A percentile compares a stretch with the other conserved stretches of the same genome.
These are phyloP conservation scores for Epizoanthus scotinus DNA, from an alignment of 92 coral and sea anemone species.

Conservation along the genomic window DNA sequence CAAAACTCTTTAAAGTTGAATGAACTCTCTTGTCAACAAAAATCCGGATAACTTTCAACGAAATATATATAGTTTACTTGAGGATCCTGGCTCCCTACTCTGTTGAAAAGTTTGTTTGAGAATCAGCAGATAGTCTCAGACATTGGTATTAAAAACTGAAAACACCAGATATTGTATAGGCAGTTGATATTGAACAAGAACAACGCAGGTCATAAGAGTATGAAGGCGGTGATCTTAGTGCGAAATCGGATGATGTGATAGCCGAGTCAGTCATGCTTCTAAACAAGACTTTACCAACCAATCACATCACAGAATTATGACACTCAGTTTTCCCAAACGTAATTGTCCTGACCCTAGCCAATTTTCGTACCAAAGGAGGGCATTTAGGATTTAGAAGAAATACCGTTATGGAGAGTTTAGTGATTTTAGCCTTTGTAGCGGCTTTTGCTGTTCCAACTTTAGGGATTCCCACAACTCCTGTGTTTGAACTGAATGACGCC, in stretches of 20 bases:
- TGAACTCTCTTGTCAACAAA: background rate
- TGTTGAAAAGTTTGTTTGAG: background rate
- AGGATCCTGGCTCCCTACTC: too few species aligned
- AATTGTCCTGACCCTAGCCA: background rate
- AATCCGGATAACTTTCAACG: background rate
- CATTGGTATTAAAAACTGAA: too few species aligned
- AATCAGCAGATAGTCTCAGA: background rate
- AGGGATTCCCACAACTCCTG: slow-evolving; percentile 58
- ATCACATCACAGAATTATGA: background rate
- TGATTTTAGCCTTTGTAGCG: slow-evolving; percentile 22
- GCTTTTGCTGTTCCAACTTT: slow-evolving; percentile 49
- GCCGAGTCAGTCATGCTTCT: slow-evolving; percentile 14
- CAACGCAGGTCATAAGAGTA: slow-evolving; percentile 17
- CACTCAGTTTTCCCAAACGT: background rate
- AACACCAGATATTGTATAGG: background rate
- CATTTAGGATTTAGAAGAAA: background rate
- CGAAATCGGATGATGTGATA: slow-evolving; percentile 28
- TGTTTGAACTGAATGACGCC: slow-evolving; percentile 29
- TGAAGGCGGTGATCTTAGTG: slow-evolving; percentile 20
- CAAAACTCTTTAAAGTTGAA: slow-evolving; percentile 32
- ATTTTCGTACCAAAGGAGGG: background rate
- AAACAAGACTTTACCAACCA: slow-evolving; percentile 20
- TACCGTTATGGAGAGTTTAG: slow-evolving; percentile 17
- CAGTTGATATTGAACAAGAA: background rate
- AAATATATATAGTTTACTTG: background rate